Evolutionary conservation across 2,113 vertebrate genomes (phyloP).

Genomic region (Callospermophilus lateralis): DNA sequence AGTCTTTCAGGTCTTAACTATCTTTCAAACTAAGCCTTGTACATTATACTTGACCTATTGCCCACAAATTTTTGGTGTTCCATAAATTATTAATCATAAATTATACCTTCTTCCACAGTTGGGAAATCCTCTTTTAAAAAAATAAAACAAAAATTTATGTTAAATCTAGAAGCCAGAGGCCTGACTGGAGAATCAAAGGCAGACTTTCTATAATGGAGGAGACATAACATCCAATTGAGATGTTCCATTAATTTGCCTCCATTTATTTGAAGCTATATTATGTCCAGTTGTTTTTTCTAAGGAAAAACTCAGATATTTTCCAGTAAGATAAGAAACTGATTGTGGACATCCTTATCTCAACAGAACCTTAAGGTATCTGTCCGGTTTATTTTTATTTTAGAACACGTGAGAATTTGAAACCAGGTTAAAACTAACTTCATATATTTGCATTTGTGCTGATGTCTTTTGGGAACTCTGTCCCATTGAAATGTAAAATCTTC

Average conservation of each 20-base stretch:
- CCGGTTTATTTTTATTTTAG: slow-evolving; percentile 55
- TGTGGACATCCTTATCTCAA: background rate
- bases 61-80: background rate
- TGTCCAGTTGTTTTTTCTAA: background rate
- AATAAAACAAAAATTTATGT: background rate
- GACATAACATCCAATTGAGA: background rate
- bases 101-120: background rate
- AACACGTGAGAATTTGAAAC: background rate
- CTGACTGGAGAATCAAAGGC: background rate
- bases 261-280: background rate
- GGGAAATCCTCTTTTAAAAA: background rate
- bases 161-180: background rate
- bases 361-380: background rate
- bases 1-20: background rate
- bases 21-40: background rate
- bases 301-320: background rate
- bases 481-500: background rate
- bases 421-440: background rate
- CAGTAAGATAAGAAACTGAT: background rate
- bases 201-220: background rate
- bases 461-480: background rate
- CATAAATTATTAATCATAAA: slow-evolving; percentile 41
- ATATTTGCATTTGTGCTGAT: background rate
- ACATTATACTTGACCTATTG: background rate
- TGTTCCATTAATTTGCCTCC: background rate